Base-by-base conservation (phyloP, 2,888 invertebrate species). In the Geotrupes spiniger region DNA sequence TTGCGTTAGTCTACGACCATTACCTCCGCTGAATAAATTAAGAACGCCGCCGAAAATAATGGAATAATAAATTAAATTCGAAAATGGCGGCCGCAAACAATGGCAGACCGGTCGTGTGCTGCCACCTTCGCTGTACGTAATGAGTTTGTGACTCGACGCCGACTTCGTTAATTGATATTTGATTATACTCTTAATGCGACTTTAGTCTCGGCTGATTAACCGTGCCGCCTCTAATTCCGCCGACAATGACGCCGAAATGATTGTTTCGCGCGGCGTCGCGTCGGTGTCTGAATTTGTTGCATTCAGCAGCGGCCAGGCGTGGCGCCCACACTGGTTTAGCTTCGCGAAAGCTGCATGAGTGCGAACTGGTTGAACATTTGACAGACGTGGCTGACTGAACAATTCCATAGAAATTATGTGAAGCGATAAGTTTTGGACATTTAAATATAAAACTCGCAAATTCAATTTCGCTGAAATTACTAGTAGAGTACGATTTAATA, bases 111-210 rank as follows among this genome's bases (percentile, higher is more conserved):
- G 31, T 15, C 33, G 44, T 8, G 50, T 49, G 44, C 55, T 42
- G 52, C 53, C 52, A 53, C 49, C 53, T 53, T 42, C 52, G 51
- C 44, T 44, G 43, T 33, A 42, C 44, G 42, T 50, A 54, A 54
- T 54, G 54, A 54, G 50, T 54, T 53, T 42, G 33, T 42, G 50
- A 47, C 53, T 53, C 51, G 48, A 41, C 51, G 48, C 37, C 53
- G 53, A 47, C 53, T 52, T 57, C 56, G 64, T 66, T 69, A 71
- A 70, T 70, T 70, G 69, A 69, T 68, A 68, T 69, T 71, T 69
- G 68, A 71, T 70, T 70, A 69, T 66, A 58, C 62, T 62, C 66
- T 64, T 69, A 71, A 69, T 70, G 63, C 64, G 63, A 60, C 63
- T 68, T 67, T 64, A 63, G 66, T 64, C 64, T 60, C 61, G 63